Evolutionary conservation across 1,140 invertebrate species (phyloP).

Genomic region (Bombus confusus): DNA sequence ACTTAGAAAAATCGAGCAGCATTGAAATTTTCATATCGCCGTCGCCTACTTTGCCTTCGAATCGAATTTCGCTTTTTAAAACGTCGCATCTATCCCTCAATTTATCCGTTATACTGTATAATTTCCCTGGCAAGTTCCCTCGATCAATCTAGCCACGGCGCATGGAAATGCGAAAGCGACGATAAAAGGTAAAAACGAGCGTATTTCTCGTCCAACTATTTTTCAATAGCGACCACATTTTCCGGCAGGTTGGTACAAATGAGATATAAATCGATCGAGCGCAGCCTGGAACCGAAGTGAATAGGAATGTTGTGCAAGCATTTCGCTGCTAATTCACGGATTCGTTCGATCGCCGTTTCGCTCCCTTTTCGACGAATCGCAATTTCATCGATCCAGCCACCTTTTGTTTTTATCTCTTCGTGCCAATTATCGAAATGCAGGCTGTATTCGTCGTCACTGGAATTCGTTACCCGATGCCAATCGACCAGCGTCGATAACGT

Average conservation of each 20-base stretch:
- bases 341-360: too few relatives aligned
- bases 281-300: not conserved
- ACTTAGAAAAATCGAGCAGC: too few relatives aligned
- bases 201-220: not conserved
- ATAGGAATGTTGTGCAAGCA: not conserved
- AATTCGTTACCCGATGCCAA: not conserved
- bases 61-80: too few relatives aligned
- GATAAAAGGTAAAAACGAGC: too few relatives aligned
- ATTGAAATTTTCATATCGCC: too few relatives aligned
- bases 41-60: too few relatives aligned
- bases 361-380: not conserved
- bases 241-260: not conserved
- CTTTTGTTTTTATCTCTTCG: not conserved
- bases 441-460: too few relatives aligned
- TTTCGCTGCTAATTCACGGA: not conserved
- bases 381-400: not conserved
- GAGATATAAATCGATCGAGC: not conserved
- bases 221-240: not conserved
- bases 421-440: not conserved
- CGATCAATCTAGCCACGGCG: too few relatives aligned
- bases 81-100: too few relatives aligned
- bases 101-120: too few relatives aligned
- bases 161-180: too few relatives aligned
- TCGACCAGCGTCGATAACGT: not conserved
- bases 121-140: too few relatives aligned